Conservation (phyloP, 2,888 invertebrate genomes). For the Rhagophthalmus giganteus region DNA sequence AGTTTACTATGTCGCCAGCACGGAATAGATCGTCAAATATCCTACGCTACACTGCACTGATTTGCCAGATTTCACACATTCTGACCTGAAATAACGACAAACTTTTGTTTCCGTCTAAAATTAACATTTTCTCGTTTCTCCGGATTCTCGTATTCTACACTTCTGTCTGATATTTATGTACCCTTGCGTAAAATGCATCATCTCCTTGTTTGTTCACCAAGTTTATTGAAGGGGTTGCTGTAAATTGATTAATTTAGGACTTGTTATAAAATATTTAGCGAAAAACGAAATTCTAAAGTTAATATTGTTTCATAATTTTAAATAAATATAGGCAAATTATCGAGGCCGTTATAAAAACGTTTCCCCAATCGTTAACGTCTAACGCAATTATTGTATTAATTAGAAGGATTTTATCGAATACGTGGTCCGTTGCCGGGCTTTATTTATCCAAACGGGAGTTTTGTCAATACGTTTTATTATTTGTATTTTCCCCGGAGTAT, state of each 20-base stretch:
- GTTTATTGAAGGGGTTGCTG: slow-evolving; percentile 9
- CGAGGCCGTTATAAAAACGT: too few relatives aligned
- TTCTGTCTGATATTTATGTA: slow-evolving; percentile 13
- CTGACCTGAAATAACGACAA: slow-evolving; percentile 31
- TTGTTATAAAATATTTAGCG: background rate
- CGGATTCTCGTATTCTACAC: slow-evolving; percentile 3
- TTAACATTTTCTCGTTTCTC: slow-evolving; percentile 19
- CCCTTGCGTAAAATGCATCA: slow-evolving; percentile 18
- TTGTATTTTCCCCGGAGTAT: slow-evolving; percentile 42
- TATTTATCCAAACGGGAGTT: slow-evolving; percentile 35
- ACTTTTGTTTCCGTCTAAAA: slow-evolving; percentile 25
- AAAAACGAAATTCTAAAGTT: too few relatives aligned
- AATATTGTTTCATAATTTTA: too few relatives aligned
- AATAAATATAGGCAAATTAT: too few relatives aligned
- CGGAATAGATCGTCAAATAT: slow-evolving; percentile 48
- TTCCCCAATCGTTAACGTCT: too few relatives aligned
- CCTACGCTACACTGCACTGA: slow-evolving; percentile 49
- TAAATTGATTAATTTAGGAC: slow-evolving; percentile 8
- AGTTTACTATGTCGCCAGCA: slow-evolving; percentile 47
- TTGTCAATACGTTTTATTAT: slow-evolving; percentile 48
- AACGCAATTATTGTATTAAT: too few relatives aligned
- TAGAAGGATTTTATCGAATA: too few relatives aligned
- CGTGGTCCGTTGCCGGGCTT: too few relatives aligned
- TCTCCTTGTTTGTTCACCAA: slow-evolving; percentile 6
- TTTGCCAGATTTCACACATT: slow-evolving; percentile 45